Conservation (phyloP, 2,797 vertebrate species). For the Scyliorhinus canicula region DNA sequence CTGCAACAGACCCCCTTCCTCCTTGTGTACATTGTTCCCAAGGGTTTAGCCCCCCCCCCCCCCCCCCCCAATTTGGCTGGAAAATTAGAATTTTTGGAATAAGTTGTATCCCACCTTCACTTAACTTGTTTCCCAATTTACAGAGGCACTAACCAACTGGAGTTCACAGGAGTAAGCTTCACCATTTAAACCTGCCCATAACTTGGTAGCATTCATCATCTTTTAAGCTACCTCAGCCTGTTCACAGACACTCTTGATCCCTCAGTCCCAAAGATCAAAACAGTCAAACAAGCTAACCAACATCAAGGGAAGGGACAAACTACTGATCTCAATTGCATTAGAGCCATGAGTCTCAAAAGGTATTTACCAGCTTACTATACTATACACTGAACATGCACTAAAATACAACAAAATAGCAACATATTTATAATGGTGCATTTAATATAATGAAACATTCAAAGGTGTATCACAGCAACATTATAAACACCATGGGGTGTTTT, state of each 20-base stretch:
- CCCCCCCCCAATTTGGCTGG: not conserved
- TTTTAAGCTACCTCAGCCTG: not conserved
- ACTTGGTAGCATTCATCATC: not conserved
- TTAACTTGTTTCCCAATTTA: not conserved
- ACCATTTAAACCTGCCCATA: not conserved
- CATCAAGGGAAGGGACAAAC: not conserved
- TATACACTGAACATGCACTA: not conserved
- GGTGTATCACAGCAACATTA: no score
- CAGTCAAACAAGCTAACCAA: not conserved
- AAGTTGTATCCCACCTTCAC: not conserved
- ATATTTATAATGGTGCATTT: no score
- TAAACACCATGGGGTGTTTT: no score
- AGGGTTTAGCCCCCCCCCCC: no score
- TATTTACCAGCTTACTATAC: not conserved
- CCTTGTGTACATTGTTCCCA: not conserved
- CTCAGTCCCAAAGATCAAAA: not conserved
- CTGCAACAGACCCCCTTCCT: not conserved
- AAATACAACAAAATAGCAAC: not conserved
- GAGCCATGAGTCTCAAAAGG: not conserved
- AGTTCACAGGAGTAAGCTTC: not conserved
- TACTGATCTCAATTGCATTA: not conserved
- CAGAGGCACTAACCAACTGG: not conserved
- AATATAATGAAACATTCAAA: no score
- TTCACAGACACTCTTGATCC: not conserved
- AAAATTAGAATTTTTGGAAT: not conserved